phyloP scores from a whole-genome alignment of 1,140 invertebrate species.

The Philotrypesis tridentata region DNA sequence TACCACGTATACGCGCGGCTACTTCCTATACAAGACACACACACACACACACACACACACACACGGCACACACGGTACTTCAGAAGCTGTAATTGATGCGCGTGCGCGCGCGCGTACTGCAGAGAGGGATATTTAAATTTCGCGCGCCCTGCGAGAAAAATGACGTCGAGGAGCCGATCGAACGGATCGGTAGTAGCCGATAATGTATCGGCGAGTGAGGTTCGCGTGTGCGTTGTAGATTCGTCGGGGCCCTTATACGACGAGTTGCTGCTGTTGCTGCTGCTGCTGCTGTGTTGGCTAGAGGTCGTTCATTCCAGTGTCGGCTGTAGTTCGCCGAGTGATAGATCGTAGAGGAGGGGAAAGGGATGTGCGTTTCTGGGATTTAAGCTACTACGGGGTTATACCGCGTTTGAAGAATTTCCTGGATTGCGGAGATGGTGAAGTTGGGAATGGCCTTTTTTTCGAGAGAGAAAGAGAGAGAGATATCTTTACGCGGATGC shows the following conservation, averaged over 20 bases:
- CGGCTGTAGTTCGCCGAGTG: not conserved
- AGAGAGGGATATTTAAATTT: slow-evolving; percentile 47
- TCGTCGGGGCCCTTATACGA: not conserved
- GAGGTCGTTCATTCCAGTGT: slow-evolving; percentile 28
- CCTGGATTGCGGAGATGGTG: slow-evolving; percentile 10
- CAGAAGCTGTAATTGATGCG: slow-evolving; percentile 44
- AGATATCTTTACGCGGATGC: not conserved
- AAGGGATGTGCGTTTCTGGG: slow-evolving; percentile 19
- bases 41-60: not conserved
- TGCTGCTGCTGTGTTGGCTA: too few relatives aligned
- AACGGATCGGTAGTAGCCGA: slow-evolving; percentile 9
- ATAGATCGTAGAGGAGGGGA: slow-evolving; percentile 20
- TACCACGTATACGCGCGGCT: too few relatives aligned
- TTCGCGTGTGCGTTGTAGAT: slow-evolving; percentile 22
- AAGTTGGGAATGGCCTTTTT: not conserved
- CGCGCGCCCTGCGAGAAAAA: slow-evolving; percentile 4
- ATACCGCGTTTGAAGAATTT: slow-evolving; percentile 22
- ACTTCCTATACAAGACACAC: slow-evolving; percentile 43
- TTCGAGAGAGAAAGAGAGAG: too few relatives aligned
- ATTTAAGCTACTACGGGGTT: not conserved
- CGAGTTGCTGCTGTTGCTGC: too few relatives aligned
- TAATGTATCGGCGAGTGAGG: slow-evolving; percentile 26
- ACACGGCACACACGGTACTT: not conserved
- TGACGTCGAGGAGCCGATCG: not conserved
- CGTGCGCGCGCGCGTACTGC: too few relatives aligned